Evolutionary conservation across 2,113 vertebrate genomes (phyloP).

Genomic region (Odobenus rosmarus): DNA sequence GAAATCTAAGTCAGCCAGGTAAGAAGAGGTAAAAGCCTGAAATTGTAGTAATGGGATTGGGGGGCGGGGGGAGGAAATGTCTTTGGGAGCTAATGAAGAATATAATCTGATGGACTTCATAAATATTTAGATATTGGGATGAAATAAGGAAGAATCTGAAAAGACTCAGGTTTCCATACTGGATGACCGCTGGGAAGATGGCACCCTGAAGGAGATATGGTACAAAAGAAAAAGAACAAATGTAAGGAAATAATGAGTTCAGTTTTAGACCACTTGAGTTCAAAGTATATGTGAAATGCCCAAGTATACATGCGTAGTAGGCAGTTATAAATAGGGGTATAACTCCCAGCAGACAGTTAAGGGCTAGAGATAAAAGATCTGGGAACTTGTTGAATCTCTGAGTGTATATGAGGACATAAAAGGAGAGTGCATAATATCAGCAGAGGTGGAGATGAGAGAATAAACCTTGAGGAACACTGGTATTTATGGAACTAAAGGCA

Average conservation of each 20-base stretch:
- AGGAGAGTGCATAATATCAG: background rate
- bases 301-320: background rate
- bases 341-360: background rate
- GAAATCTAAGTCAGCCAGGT: background rate
- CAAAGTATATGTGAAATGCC: background rate
- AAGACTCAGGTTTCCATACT: constrained; percentile 4
- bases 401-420: background rate
- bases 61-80: background rate
- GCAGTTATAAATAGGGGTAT: background rate
- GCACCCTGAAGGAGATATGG: background rate
- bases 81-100: background rate
- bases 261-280: constrained; percentile 3
- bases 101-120: background rate
- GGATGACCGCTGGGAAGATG: background rate
- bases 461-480: background rate
- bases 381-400: background rate
- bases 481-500: constrained; percentile 36
- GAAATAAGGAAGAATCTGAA: background rate
- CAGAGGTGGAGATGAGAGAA: background rate
- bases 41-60: background rate
- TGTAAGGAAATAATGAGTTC: background rate
- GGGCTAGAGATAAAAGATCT: background rate
- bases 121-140: background rate
- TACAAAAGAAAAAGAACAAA: background rate
- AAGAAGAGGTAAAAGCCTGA: background rate